A percentile compares a stretch with the other conserved stretches of the same genome.
phyloP scores from a whole-genome alignment of 1,140 invertebrate genomes.

The Neuroterus valhalla region DNA sequence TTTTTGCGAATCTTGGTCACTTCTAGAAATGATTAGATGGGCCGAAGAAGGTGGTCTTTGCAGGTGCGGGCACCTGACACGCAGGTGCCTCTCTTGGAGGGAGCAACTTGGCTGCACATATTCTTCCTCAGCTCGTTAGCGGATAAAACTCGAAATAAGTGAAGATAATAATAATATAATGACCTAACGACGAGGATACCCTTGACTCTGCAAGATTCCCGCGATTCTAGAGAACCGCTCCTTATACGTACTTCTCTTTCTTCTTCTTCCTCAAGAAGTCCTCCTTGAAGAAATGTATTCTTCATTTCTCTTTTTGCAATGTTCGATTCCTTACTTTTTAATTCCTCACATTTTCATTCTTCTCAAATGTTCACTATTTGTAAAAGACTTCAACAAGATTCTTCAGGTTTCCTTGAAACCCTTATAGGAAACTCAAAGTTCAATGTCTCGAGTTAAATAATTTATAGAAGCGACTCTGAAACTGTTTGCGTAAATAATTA shows the following conservation, averaged over 20 bases:
- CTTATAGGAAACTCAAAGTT: neutral
- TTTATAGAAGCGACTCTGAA: conserved; percentile 2
- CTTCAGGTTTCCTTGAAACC: neutral
- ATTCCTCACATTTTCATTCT: too few relatives aligned
- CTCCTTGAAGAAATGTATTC: too few relatives aligned
- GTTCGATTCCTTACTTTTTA: too few relatives aligned
- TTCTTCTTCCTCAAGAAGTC: neutral
- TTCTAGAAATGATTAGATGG: conserved; percentile 12
- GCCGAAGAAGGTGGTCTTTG: neutral
- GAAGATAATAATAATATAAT: conserved; percentile 27
- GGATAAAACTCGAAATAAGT: conserved; percentile 35
- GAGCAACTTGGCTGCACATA: neutral
- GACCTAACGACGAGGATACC: conserved; percentile 18
- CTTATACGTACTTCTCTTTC: neutral
- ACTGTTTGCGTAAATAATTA: conserved; percentile 4
- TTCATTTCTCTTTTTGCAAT: too few relatives aligned
- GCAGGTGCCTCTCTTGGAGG: conserved; percentile 10
- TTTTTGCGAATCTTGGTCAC: neutral
- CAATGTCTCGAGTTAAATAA: neutral
- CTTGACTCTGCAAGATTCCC: neutral
- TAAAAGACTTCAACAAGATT: neutral
- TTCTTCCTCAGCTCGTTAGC: conserved; percentile 23
- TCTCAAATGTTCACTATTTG: neutral
- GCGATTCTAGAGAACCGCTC: too few relatives aligned
- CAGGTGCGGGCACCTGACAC: conserved; percentile 42